These are phyloP conservation scores for Monochamus alternatus DNA, from an alignment of 2,888 invertebrate species.

Conservation along the genomic window DNA sequence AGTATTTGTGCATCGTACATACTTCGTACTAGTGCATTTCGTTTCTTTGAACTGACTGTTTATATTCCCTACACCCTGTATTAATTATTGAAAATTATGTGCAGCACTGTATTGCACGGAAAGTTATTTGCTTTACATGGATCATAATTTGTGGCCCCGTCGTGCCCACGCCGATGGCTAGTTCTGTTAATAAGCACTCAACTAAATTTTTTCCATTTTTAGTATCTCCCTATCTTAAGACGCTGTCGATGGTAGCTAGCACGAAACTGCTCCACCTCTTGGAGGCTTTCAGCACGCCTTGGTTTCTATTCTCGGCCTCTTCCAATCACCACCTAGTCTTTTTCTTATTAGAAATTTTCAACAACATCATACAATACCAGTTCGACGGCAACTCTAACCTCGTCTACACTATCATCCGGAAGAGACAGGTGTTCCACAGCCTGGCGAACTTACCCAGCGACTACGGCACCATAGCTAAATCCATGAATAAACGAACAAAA, in stretches of 20 bases:
- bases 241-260: constrained; percentile 98
- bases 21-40: no score
- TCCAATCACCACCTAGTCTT: constrained; percentile 99
- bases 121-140: no score
- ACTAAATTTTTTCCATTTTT: neutral
- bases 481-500: constrained; percentile 75
- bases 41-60: no score
- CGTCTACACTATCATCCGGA: constrained; percentile 98
- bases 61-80: no score
- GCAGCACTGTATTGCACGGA: no score
- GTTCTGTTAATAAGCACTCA: no score
- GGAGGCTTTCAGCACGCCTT: constrained; percentile 98
- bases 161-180: no score
- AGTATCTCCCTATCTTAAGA: constrained; percentile 99
- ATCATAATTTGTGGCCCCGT: no score
- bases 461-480: constrained; percentile 89
- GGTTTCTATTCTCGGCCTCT: constrained; percentile 97
- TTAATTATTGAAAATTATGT: no score
- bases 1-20: no score
- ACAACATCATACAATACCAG: constrained; percentile 99
- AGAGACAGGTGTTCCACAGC: constrained; percentile 97
- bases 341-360: constrained; percentile 98
- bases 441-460: constrained; percentile 98
- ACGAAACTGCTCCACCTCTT: constrained; percentile 97
- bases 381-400: constrained; percentile 99